Base-by-base conservation (phyloP, 1,140 invertebrate genomes). In the Zaprionus inermis region DNA sequence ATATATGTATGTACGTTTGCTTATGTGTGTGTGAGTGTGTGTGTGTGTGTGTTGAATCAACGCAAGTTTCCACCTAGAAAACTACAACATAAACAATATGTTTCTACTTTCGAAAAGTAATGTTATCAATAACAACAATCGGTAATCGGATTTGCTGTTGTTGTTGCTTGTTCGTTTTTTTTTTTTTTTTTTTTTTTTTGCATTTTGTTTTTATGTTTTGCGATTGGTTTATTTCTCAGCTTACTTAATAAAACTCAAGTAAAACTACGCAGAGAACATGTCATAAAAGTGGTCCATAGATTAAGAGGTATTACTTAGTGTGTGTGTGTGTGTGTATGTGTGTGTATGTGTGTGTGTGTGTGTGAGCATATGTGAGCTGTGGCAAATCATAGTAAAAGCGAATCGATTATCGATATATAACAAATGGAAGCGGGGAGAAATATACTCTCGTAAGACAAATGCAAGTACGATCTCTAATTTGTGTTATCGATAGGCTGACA, bases 261-360 rank as follows among this genome's bases (percentile, higher is more conserved):
- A 81, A 80, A 55, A 66, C 30, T 71, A 66, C 52, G 63, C 71
- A 63, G 83, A 66, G 71, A 73, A 69, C 55, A 69, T 69, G 67
- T 82, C 56, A 78, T 71, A 77, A 68, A 86, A 83, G 72, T 86
- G 83, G 83, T 86, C 83, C 83, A 86, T 86, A 88, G 83, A 86
- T 83, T 79, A 83, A 83, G 83, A 86, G 83, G 83, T 86, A 86
- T 88, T 86, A 80, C 72, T 75, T 66, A 76, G 76, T 76, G 65
- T 73, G 57, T 20, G 66, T 78, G 12, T 38, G 16, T 20, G 22
- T 55, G 41, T 64, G 20, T 57, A 14, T 49, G 34, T 22, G 22
- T 63, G 14, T 56, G 18, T 46, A 6, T 36, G 10, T 58, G 14
- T 28, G 24, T 28, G 24, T 28, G 24, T 18, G n/a, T 51, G 5